These are phyloP conservation scores for Pheucticus melanocephalus DNA, from an alignment of 2,113 vertebrate genomes.

Conservation along the genomic window DNA sequence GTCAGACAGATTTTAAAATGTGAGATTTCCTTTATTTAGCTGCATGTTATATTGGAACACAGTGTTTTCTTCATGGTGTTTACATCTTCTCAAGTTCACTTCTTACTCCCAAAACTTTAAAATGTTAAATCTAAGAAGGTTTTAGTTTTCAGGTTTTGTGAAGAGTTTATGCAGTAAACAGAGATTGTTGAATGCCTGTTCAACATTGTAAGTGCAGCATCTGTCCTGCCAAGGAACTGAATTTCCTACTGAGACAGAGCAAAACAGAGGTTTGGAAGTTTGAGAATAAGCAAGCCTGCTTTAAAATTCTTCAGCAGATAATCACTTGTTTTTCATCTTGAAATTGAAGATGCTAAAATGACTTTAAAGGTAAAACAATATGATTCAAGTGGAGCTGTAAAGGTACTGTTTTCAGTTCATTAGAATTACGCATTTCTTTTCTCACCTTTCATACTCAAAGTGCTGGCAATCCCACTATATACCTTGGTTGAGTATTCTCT, in stretches of 20 bases:
- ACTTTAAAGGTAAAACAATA: not conserved
- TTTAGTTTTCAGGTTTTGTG: not conserved
- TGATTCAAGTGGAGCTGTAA: not conserved
- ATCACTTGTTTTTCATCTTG: not conserved
- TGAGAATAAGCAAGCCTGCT: not conserved
- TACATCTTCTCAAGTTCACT: not conserved
- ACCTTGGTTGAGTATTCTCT: not conserved
- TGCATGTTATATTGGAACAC: not conserved
- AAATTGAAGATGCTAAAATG: not conserved
- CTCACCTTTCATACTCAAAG: not conserved
- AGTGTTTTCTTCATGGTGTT: not conserved
- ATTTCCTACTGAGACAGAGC: not conserved
- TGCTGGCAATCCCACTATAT: not conserved
- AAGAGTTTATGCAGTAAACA: not conserved
- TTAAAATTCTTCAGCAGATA: not conserved
- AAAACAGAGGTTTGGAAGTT: not conserved
- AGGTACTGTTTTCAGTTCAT: not conserved
- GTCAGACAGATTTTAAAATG: conserved; percentile 4
- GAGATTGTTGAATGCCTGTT: not conserved
- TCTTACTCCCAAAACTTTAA: not conserved
- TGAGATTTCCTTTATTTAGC: not conserved
- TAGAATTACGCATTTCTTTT: not conserved
- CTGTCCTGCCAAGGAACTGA: not conserved
- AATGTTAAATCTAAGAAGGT: not conserved
- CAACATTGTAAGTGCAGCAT: not conserved